Evolutionary conservation across 1,140 invertebrate species (phyloP), one percentile per base, ranked within the genome.

Genomic region (Zaprionus nigranus): DNA sequence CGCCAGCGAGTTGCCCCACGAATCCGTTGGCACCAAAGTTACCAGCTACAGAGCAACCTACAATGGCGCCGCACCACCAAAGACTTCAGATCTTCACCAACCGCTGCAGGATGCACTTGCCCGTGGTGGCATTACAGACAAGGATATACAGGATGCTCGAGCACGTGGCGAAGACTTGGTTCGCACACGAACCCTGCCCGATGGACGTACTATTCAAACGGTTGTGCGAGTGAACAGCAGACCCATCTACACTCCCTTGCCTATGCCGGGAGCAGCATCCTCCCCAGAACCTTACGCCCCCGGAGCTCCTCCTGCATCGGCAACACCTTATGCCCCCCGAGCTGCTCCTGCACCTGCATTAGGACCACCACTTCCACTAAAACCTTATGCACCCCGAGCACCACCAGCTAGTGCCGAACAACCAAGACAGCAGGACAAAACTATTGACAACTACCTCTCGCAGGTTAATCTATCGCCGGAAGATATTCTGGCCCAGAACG

Each of bases 391-490:
- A 0, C 30, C 9, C 2, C 30, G 9, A 34, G 30, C 9, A 11
- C 24, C 24, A 15, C 0, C 53, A 30, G 2, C n/a, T 1, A 13
- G 24, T 17, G 24, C 12, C 6, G 51, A 26, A 24, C 51, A 22
- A 17, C 46, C 17, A 49, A 20, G 7, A 7, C 11, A 26, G 6
- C 5, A n/a, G 1, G 81, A 77, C 13, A 71, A 22, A 5, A 6
- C 60, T 1, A 92, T 92, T 36, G 87, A 90, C 0, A 63, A 78
- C 7, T 92, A 63, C 26, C 57, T 92, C 3, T 54, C 70, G 0
- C 58, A 73, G 57, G 63, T 91, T 11, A 66, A 81, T 24, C 67
- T 92, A 5, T 79, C 34, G 0, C 64, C 79, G 9, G 13, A 24
- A 7, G 84, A 91, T n/a, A 79, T 92, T n/a, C 12, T 54, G 1